Evolutionary conservation across 2,888 invertebrate genomes (phyloP), one percentile per base, ranked within the genome.

Genomic region (Torymus auratus): DNA sequence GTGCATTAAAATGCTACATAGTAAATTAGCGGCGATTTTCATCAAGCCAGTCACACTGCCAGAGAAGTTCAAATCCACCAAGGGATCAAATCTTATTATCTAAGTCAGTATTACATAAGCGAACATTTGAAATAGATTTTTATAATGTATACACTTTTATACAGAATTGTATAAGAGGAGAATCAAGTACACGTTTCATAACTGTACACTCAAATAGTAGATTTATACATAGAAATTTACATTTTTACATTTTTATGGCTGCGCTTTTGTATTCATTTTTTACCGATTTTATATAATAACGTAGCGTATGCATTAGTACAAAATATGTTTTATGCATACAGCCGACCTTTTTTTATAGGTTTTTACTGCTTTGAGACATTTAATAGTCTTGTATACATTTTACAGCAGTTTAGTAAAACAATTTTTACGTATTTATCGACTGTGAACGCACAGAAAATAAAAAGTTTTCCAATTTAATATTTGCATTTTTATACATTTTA

Each of bases 1-100:
- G 67, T 90, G 88, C 81, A 84, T 89, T 13, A 90, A 88, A 83
- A 84, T 85, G 20, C 67, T 90, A 60, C 88, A 89, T 69, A 86
- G 80, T 73, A 90, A 87, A 85, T 77, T 90, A 78, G 71, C 87
- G 20, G 86, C 84, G 50, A 83, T 88, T 41, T 86, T 88, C 73
- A 75, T 83, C 0, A 88, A 88, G 62, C 87, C 88, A 15, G 65
- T 78, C 75, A 70, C 85, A 75, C 70, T 85, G 78, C 73, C 85
- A 50, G 84, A 86, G 12, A 85, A 85, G 14, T 67, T 78, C 1
- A 80, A 78, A 41, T 11, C 73, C 7, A 65, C 20, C 5, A 83
- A 52, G 14, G 60, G 69, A 72, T 41, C 67, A 80, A 83, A 83
- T 20, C 17, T 75, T 64, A 74, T 83, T 58, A 15, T 83, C 60